Evolutionary conservation across 2,888 invertebrate species (phyloP), one percentile per base, ranked within the genome.

Genomic region (Nycteola revayana): DNA sequence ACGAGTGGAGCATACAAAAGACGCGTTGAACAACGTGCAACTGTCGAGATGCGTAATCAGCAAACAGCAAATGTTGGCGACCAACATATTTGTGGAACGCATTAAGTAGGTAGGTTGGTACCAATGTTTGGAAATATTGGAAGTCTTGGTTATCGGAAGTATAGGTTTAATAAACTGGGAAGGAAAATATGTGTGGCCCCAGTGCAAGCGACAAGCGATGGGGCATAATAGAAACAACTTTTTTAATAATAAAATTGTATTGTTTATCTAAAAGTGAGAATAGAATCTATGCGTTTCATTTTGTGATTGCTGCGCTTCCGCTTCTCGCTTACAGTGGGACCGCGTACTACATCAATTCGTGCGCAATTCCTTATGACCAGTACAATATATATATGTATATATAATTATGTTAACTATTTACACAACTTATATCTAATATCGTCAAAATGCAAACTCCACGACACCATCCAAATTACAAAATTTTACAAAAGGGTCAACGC

Each of bases 361-460:
- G 46, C 39, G 47, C 54, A 59, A 56, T 61, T 60, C 57, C 60
- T 46, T 50, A 14, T 5, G 14, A 3, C 14, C 3, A 14, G 14
- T 14, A 14, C 14, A n/a, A n/a, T n/a, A n/a, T 26, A 17, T 33
- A 45, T 31, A 44, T 7, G 48, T 48, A 33, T 33, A 37, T 35
- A 25, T 38, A 28, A 32, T 32, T 42, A 50, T 23, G 14, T 25
- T 20, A 25, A 34, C 10, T 53, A 56, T 56, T 39, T 59, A 59
- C 56, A 59, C 41, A 2, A 14, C 14, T 14, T 39, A 41, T 9
- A 32, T 41, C 44, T 36, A 44, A 36, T 36, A 45, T 30, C 37
- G 45, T 33, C 35, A 50, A 44, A 54, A 49, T 45, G 37, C 36
- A 39, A 36, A 43, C 36, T 31, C 34, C 49, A 45, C 38, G 10